A percentile compares a stretch with the other conserved stretches of the same genome.
Conservation (phyloP, 2,113 vertebrate genomes). For the Eidolon helvum region DNA sequence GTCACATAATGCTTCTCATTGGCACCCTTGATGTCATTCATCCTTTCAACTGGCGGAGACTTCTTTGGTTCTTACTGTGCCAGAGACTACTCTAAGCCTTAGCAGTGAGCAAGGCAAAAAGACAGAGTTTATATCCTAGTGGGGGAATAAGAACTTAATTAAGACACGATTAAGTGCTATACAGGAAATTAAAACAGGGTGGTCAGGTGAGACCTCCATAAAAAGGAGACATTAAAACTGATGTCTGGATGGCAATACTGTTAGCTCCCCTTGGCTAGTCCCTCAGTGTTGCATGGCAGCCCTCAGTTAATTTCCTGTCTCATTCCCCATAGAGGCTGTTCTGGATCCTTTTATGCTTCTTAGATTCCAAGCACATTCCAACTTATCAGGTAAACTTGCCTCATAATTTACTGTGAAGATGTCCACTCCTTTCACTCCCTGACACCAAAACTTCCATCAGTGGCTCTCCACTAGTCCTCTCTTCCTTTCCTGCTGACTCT, state of each 20-base stretch:
- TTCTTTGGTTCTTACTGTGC: background rate
- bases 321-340: background rate
- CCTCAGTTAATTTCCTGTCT: background rate
- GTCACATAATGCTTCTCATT: background rate
- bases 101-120: background rate
- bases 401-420: background rate
- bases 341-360: background rate
- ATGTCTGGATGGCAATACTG: fast-evolving
- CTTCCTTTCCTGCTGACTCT: background rate
- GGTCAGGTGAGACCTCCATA: background rate
- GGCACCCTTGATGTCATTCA: background rate
- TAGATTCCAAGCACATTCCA: background rate
- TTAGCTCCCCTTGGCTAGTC: background rate
- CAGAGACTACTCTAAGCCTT: background rate
- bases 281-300: background rate
- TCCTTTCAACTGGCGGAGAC: background rate
- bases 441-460: background rate
- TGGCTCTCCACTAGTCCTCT: background rate
- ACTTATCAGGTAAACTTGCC: background rate
- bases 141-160: background rate
- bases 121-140: background rate
- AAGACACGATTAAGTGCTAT: background rate
- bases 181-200: background rate
- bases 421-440: background rate
- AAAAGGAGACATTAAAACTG: background rate